Evolutionary conservation across 2,113 vertebrate genomes (phyloP), one percentile per base, ranked within the genome.

Genomic region (Probosciger aterrimus): DNA sequence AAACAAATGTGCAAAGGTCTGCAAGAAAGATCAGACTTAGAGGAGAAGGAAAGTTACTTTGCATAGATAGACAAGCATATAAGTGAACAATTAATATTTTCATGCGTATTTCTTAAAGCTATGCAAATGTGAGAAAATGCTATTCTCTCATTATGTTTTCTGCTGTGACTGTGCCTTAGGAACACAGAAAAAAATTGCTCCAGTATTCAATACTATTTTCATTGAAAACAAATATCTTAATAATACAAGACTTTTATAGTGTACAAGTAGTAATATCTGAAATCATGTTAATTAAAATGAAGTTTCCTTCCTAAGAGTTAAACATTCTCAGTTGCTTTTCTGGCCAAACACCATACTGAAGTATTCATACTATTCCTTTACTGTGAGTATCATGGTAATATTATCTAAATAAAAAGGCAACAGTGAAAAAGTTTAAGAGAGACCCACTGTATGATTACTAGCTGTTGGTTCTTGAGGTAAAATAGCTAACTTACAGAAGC

Each of bases 401-500:
- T 90, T 92, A 94, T 90, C 94, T 94, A 93, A 96, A 95, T 88
- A 77, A 94, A 96, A 94, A 93, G 11, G 79, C 86, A 96, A 82
- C 68, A 90, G 79, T 80, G 81, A 94, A 96, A 91, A 93, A 85
- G 82, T 93, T 94, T 93, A 85, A 96, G 88, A 93, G 93, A 71
- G 82, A 69, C 86, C 70, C 82, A 82, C 88, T 81, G 86, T 77
- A 78, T 47, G 80, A 85, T 94, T 96, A 90, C 79, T 95, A 90
- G 95, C 88, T 96, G 90, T 81, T 90, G 82, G 73, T 94, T 92
- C 86, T 92, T n/a, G 68, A 93, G 86, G 81, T 91, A 92, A 94
- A 97, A 96, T 89, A 92, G 82, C 90, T 95, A 91, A 95, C 67
- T 96, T 96, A 88, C 93, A 95, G 96, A 97, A 97, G 89, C 84